phyloP scores from a whole-genome alignment of 2,113 vertebrate species.

The Ptilorrhoa leucosticta region DNA sequence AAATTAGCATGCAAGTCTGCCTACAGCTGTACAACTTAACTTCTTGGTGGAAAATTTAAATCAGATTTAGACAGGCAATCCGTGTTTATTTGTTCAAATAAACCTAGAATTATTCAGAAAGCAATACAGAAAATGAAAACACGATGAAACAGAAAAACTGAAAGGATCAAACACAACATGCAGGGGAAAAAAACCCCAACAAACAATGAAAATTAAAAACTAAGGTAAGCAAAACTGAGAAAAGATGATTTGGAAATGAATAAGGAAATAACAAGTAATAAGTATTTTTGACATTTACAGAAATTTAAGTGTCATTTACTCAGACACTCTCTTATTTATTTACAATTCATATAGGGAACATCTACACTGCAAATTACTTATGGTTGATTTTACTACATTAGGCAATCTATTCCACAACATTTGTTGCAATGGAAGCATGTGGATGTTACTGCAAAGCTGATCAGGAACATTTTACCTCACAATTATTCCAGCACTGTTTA shows the following conservation, averaged over 20 bases:
- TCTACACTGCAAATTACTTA: not conserved
- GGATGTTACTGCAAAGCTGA: not conserved
- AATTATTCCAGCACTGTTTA: not conserved
- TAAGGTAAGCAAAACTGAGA: not conserved
- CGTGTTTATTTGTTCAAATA: not conserved
- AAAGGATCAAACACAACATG: not conserved
- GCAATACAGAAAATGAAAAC: not conserved
- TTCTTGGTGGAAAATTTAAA: not conserved
- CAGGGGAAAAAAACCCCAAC: rapidly evolving
- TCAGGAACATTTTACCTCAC: not conserved
- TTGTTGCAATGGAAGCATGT: not conserved
- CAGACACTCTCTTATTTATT: not conserved
- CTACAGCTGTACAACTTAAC: not conserved
- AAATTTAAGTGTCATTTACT: not conserved
- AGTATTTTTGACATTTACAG: not conserved
- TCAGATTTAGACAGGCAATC: not conserved
- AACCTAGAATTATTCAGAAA: not conserved
- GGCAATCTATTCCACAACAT: not conserved
- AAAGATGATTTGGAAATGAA: not conserved
- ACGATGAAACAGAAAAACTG: not conserved
- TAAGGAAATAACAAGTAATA: not conserved
- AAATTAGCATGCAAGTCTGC: not conserved
- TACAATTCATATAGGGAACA: not conserved
- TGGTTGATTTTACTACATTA: not conserved
- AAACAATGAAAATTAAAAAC: not conserved